Conservation (phyloP, 2,797 vertebrate species). For the Morus bassanus region DNA sequence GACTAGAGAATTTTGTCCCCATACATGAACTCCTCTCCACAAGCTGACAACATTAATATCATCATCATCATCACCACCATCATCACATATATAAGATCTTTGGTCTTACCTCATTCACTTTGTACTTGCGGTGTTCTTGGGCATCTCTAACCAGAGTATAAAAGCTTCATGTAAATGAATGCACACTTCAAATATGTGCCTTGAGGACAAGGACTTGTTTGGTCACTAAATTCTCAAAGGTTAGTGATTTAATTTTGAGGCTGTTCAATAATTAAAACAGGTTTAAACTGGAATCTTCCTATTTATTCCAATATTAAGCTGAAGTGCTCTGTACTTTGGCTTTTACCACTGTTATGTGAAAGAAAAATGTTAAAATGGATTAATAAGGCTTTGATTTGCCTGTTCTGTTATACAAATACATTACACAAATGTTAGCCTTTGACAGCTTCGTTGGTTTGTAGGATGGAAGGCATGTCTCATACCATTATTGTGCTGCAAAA, state of each 20-base stretch:
- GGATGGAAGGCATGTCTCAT: neutral
- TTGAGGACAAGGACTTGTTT: slow-evolving; percentile 28
- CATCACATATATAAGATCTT: neutral
- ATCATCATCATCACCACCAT: neutral
- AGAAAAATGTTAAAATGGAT: neutral
- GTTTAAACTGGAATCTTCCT: slow-evolving; percentile 19
- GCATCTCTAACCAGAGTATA: neutral
- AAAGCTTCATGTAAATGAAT: neutral
- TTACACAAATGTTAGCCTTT: neutral
- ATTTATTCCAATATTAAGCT: slow-evolving; percentile 29
- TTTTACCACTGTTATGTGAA: neutral
- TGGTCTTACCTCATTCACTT: slow-evolving; percentile 54
- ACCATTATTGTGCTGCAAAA: neutral
- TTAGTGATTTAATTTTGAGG: slow-evolving; percentile 47
- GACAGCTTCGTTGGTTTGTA: neutral
- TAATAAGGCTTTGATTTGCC: neutral
- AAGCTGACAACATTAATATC: neutral
- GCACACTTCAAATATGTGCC: neutral
- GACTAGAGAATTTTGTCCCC: neutral
- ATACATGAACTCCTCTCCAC: neutral
- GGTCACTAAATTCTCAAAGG: slow-evolving; percentile 58
- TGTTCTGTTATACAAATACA: neutral
- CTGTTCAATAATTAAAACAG: slow-evolving; percentile 67
- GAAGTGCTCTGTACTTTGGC: neutral
- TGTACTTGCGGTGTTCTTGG: neutral